phyloP scores from a whole-genome alignment of 1,140 invertebrate genomes.

The Ceratoteleas bidentatus region DNA sequence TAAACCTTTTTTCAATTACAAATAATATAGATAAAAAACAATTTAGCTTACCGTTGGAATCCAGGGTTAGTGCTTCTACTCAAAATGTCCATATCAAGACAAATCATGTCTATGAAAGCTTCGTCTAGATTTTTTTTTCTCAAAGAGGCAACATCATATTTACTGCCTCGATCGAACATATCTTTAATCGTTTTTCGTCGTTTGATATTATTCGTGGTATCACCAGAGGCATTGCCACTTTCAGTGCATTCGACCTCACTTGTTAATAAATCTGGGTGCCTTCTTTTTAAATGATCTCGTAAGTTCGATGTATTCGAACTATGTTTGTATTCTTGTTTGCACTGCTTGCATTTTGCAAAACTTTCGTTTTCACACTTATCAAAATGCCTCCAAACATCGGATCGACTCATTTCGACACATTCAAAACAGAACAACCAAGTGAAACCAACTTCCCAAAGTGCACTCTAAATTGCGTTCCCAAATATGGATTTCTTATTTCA shows the following conservation, averaged over 20 bases:
- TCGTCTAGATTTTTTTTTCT: constrained; percentile 11
- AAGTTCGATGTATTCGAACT: constrained; percentile 1
- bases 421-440: no score
- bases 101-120: constrained; percentile 11
- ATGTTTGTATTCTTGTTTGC: no score
- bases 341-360: no score
- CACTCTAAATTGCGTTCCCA: no score
- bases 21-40: neutral
- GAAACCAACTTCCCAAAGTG: no score
- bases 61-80: constrained; percentile 5
- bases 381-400: no score
- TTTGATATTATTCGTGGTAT: neutral
- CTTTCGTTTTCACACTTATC: no score
- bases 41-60: constrained; percentile 2
- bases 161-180: constrained; percentile 18
- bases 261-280: neutral
- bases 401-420: no score
- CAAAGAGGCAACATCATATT: constrained; percentile 8
- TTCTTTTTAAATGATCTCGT: neutral
- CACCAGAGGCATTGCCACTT: neutral
- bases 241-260: constrained; percentile 1
- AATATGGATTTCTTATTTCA: no score
- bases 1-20: neutral
- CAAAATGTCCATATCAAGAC: neutral
- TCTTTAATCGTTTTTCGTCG: constrained; percentile 27